Conservation (phyloP, 2,797 vertebrate species). For the Microctenopoma lineatum region DNA sequence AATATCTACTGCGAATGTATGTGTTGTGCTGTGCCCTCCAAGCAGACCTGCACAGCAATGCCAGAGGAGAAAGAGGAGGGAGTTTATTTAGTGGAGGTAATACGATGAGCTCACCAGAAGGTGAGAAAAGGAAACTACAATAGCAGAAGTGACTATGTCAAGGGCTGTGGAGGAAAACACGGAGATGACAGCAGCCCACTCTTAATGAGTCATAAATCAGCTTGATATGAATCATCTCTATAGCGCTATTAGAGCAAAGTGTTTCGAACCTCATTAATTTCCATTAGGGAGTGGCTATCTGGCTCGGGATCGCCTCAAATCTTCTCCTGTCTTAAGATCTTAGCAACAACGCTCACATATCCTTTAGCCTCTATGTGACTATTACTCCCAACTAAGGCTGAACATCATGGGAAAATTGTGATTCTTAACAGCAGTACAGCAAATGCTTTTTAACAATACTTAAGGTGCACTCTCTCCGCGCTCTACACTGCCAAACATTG, state of each 20-base stretch:
- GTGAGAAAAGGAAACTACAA: conserved; percentile 9
- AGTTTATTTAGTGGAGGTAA: conserved; percentile 7
- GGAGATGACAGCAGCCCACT: conserved; percentile 53
- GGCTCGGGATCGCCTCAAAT: conserved; percentile 60
- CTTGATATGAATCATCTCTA: conserved; percentile 74
- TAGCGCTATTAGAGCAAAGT: conserved; percentile 71
- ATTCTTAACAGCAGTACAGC: too few species aligned
- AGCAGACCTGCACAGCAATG: conserved; percentile 15
- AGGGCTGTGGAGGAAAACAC: conserved; percentile 52
- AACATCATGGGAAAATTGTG: too few species aligned
- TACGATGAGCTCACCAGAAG: neutral
- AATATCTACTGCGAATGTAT: conserved; percentile 23
- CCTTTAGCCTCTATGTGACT: neutral
- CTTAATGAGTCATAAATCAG: conserved; percentile 78
- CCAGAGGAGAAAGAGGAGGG: conserved; percentile 20
- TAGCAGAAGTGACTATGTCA: conserved; percentile 42
- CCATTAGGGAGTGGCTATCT: conserved; percentile 68
- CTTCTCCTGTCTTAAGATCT: conserved; percentile 45
- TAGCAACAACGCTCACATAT: conserved; percentile 30
- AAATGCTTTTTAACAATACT: too few species aligned
- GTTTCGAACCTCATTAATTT: conserved; percentile 76
- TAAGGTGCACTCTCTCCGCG: too few species aligned
- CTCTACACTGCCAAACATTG: too few species aligned
- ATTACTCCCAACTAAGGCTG: conserved; percentile 1
- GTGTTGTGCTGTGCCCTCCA: conserved; percentile 16